Conservation (phyloP, 2,797 vertebrate genomes). For the Alauda arvensis region DNA sequence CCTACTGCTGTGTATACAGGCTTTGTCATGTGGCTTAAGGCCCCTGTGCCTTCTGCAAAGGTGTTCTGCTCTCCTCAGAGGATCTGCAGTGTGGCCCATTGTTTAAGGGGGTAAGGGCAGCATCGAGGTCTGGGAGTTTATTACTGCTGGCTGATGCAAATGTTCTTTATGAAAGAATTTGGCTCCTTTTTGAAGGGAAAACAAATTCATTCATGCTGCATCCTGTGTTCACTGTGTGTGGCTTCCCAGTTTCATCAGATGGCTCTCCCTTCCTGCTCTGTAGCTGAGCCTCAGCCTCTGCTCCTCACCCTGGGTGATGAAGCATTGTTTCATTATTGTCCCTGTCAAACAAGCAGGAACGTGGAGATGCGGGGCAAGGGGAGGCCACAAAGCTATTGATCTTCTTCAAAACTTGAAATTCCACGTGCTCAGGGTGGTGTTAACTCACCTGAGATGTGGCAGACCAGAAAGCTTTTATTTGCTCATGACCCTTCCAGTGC, state of each 20-base stretch:
- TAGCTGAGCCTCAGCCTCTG: neutral
- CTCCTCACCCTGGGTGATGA: neutral
- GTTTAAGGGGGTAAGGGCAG: neutral
- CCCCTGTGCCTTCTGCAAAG: neutral
- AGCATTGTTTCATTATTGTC: neutral
- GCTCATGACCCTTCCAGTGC: neutral
- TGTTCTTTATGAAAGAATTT: neutral
- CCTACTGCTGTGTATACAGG: accelerated
- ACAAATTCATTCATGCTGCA: neutral
- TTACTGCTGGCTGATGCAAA: neutral
- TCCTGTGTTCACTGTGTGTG: neutral
- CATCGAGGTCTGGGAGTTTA: neutral
- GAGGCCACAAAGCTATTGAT: neutral
- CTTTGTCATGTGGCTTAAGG: neutral
- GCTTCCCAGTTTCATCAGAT: neutral
- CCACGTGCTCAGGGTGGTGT: neutral
- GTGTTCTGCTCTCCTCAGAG: neutral
- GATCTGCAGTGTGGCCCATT: neutral
- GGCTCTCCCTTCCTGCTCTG: neutral
- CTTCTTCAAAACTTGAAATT: neutral
- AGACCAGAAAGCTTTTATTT: neutral
- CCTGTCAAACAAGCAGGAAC: neutral
- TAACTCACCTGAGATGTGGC: neutral
- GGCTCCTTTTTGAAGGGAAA: neutral
- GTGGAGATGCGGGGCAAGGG: neutral